Conservation (phyloP, 2,113 vertebrate genomes). For the Scortum barcoo region DNA sequence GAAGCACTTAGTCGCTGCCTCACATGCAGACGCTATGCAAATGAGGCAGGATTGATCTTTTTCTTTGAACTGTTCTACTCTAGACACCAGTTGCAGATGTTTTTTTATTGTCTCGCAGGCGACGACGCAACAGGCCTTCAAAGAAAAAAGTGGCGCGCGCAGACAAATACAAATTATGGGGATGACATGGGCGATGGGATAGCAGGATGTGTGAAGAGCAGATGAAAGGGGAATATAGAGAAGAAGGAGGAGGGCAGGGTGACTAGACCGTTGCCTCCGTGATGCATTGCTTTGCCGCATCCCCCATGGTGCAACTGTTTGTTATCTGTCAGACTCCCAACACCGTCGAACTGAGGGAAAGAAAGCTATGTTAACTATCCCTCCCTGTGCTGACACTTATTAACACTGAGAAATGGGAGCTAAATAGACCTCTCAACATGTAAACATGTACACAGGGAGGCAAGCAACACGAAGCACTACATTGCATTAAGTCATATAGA, state of each 20-base stretch:
- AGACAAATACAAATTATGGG: slow-evolving; percentile 74
- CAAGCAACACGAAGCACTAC: neutral
- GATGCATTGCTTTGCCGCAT: slow-evolving; percentile 69
- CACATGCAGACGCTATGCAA: slow-evolving; percentile 44
- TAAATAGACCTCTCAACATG: slow-evolving; percentile 30
- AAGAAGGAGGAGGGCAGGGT: slow-evolving; percentile 30
- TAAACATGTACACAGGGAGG: slow-evolving; percentile 12
- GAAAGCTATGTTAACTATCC: slow-evolving; percentile 57
- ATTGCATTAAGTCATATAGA: neutral
- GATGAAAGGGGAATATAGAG: slow-evolving; percentile 58
- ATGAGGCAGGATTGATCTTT: slow-evolving; percentile 56
- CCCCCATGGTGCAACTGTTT: slow-evolving; percentile 70
- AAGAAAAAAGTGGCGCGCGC: slow-evolving; percentile 35
- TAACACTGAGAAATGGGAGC: slow-evolving; percentile 48
- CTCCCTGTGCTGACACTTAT: slow-evolving; percentile 41
- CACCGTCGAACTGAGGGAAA: slow-evolving; percentile 35
- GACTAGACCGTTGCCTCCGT: slow-evolving; percentile 67
- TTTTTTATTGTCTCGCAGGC: slow-evolving; percentile 58
- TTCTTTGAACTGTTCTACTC: slow-evolving; percentile 45
- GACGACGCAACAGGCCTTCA: slow-evolving; percentile 48
- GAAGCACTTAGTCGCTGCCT: slow-evolving; percentile 35
- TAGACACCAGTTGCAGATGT: slow-evolving; percentile 52
- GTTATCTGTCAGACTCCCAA: slow-evolving; percentile 73
- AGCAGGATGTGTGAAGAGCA: slow-evolving; percentile 50
- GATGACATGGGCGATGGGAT: slow-evolving; percentile 48